Evolutionary conservation across 2,888 invertebrate genomes (phyloP), one percentile per base, ranked within the genome.

Genomic region (Drosophila mimetica): DNA sequence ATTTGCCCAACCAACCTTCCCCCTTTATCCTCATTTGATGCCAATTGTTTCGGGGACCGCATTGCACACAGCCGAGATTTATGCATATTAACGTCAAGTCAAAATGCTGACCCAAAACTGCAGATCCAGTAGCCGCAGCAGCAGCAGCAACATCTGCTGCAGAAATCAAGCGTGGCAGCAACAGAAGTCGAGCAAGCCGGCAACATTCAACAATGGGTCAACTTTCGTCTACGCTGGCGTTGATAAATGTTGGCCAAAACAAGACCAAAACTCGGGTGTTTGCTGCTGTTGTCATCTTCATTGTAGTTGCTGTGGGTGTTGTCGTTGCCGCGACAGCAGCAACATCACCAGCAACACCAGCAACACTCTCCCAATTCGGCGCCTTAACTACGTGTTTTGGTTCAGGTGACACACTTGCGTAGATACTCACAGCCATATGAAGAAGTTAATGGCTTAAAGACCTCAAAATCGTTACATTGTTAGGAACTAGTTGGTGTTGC

Each of bases 41-140:
- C 69, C 81, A 71, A 77, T 81, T 77, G 78, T 86, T 74, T 65
- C 78, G 65, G 84, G 71, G 52, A 64, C 55, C 37, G 64, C 65
- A 79, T 85, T 87, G 83, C 88, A 83, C 86, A 79, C 52, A 75
- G 75, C 75, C 53, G 70, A 83, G 88, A 83, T 83, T 86, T 83
- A 87, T 82, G 88, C 79, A 82, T 87, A 87, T 87, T 83, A 86
- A 86, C 82, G 86, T 71, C 83, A 77, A 79, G 77, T 72, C 87
- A 75, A 80, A 87, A 85, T 69, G 87, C 55, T 82, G 88, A 83
- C 88, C 88, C 75, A 83, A 87, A 87, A 83, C 69, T 50, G 57
- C 53, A 78, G 39, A 74, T 47, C 69, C 25, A 74, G 18, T 48
- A 53, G 42, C 47, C 34, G 42, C 54, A 36, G 42, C 47, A 37